Base-by-base conservation (phyloP, 2,888 invertebrate species). In the Sarcophaga rosellei region DNA sequence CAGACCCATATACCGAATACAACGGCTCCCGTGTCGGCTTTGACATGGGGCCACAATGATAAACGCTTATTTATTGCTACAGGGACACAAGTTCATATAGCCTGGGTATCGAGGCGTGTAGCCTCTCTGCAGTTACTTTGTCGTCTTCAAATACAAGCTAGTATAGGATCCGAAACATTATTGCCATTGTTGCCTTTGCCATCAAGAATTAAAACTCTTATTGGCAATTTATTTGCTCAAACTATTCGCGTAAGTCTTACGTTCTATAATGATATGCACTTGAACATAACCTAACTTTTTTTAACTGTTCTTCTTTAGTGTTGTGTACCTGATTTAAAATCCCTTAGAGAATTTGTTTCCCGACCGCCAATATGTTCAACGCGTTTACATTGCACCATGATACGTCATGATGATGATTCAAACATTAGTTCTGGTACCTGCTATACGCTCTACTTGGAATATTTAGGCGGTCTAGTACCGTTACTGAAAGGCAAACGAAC, bases 41-140 rank as follows among this genome's bases (percentile, higher is more conserved):
- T 99, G 91, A 99, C 99, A 11, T 99, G 99, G 99, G 99, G 99
- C 45, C 99, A 99, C 94, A 98, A 98, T 92, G 99, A 99, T 92
- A 97, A 98, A 89, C 95, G 99, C 45, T 94, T 99, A 88, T 99
- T 99, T 93, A 96, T 99, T 86, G 98, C 98, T 5, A 97, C 97
- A 4, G 99, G 99, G 17, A 97, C 97, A 69, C 96, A 96, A 90
- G 96, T 98, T 90, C 98, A 98, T 93, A 97, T 98, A 87, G 99
- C 98, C 65, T 98, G 99, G 95, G 97, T 99, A 77, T 97, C 97
- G 90, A 94, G 98, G 87, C 95, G 97, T 80, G 97, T 99, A 88
- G 98, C 98, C 75, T 97, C 98, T 76, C 94, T 99, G 89, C 98
- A 99, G 93, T 94, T 98, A 90, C 94, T 99, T 89, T 98, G 98